phyloP scores from a whole-genome alignment of 2,113 vertebrate genomes.

The Sorex araneus region DNA sequence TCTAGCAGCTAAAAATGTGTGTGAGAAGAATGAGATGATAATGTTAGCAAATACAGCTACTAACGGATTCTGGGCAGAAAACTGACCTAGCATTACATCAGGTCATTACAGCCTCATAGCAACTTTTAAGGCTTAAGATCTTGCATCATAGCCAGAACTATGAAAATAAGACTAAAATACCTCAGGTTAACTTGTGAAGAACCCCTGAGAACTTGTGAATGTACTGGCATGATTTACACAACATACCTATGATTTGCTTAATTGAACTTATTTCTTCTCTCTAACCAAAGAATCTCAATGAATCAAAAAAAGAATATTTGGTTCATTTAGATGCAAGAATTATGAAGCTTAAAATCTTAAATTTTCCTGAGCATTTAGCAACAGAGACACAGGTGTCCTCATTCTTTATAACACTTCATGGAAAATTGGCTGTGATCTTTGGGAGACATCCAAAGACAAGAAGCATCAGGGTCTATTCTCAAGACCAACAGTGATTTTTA shows the following conservation, averaged over 20 bases:
- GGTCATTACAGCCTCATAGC: constrained; percentile 13
- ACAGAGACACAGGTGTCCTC: background rate
- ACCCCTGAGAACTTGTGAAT: background rate
- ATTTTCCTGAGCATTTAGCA: background rate
- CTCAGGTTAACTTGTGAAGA: background rate
- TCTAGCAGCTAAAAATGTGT: constrained; percentile 78
- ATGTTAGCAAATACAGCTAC: constrained; percentile 32
- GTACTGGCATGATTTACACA: background rate
- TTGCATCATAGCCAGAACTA: background rate
- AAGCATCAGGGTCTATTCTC: background rate
- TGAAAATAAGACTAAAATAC: constrained; percentile 40
- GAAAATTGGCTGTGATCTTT: background rate
- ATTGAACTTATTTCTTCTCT: constrained; percentile 18
- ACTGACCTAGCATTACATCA: constrained; percentile 5
- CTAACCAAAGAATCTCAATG: constrained; percentile 40
- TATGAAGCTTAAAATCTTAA: background rate
- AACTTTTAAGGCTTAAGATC: constrained; percentile 40
- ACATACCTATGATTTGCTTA: constrained; percentile 17
- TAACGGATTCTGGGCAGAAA: constrained; percentile 41
- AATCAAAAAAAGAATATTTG: background rate
- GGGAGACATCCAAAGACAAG: background rate
- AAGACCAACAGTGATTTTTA: constrained; percentile 24
- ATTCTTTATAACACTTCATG: background rate
- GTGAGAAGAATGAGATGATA: background rate
- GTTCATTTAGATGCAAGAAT: constrained; percentile 45